These are phyloP conservation scores for Lucilia cuprina DNA, from an alignment of 1,140 invertebrate genomes.

Conservation along the genomic window DNA sequence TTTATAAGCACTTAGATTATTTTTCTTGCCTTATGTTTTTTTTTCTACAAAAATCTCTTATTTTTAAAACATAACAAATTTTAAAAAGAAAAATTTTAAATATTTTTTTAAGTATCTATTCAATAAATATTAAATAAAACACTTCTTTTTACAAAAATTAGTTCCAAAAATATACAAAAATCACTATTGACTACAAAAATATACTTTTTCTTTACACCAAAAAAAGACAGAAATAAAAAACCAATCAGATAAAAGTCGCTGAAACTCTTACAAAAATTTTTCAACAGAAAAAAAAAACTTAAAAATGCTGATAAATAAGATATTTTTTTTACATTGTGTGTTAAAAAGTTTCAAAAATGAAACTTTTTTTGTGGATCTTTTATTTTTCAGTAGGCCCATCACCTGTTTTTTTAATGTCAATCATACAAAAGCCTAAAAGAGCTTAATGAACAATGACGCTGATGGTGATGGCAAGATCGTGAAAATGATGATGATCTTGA, in stretches of 20 bases:
- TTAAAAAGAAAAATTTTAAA: too few species aligned
- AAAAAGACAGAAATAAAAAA: too few species aligned
- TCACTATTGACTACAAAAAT: neutral
- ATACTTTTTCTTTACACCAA: too few species aligned
- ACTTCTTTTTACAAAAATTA: neutral
- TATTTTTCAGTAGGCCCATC: constrained; percentile 13
- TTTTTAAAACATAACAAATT: too few species aligned
- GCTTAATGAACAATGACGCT: constrained; percentile 5
- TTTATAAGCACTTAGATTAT: too few species aligned
- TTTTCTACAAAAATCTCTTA: too few species aligned
- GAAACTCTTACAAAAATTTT: neutral
- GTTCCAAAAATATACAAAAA: neutral
- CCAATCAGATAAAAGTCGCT: neutral
- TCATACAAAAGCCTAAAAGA: neutral
- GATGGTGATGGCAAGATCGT: constrained; percentile 7
- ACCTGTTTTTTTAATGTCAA: constrained; percentile 9
- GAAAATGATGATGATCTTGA: constrained; percentile 6
- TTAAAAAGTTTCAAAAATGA: neutral
- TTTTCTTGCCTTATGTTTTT: too few species aligned
- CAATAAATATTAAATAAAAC: too few species aligned
- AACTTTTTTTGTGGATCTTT: neutral
- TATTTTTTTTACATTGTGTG: neutral
- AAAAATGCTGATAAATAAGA: neutral
- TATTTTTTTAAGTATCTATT: too few species aligned
- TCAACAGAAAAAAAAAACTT: neutral